Evolutionary conservation across 2,797 vertebrate species (phyloP).

Genomic region (Prunella strophiata): DNA sequence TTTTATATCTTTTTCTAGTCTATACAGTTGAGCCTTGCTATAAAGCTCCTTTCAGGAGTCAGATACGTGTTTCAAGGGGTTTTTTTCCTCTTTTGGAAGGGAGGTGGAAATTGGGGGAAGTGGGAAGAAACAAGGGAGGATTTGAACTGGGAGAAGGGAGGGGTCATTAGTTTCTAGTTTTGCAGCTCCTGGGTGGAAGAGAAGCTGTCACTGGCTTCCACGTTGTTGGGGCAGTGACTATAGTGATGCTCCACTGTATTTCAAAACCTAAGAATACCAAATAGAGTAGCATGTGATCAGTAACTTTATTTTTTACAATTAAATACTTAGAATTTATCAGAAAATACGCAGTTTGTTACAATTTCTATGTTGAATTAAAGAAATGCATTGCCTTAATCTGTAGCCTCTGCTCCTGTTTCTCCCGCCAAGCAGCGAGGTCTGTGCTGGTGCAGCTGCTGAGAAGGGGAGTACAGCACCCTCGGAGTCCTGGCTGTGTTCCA

Average conservation of each 20-base stretch:
- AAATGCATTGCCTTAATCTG: slow-evolving; percentile 49
- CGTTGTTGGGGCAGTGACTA: not conserved
- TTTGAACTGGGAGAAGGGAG: not conserved
- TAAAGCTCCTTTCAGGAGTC: slow-evolving; percentile 40
- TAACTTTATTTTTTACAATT: slow-evolving; percentile 19
- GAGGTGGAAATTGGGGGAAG: not conserved
- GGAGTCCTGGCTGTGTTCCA: not conserved
- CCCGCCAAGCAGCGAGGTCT: not conserved
- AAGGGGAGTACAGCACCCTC: not conserved
- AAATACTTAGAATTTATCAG: slow-evolving; percentile 29
- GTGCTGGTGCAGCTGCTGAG: not conserved
- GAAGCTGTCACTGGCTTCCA: not conserved
- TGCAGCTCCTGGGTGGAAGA: slow-evolving; percentile 8
- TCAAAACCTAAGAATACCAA: not conserved
- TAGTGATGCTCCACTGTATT: slow-evolving; percentile 55
- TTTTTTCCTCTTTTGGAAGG: not conserved
- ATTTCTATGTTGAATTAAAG: slow-evolving; percentile 16
- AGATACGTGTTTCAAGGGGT: not conserved
- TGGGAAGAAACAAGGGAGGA: not conserved
- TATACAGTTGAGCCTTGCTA: slow-evolving; percentile 53
- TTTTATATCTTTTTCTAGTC: slow-evolving; percentile 45
- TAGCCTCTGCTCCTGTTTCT: not conserved
- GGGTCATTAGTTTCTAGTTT: not conserved
- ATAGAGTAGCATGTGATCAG: slow-evolving; percentile 18
- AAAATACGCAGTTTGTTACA: not conserved